These are phyloP conservation scores for Henricia sp. DNA, from an alignment of 53 echinoderm and acorn worm species.

Conservation along the genomic window DNA sequence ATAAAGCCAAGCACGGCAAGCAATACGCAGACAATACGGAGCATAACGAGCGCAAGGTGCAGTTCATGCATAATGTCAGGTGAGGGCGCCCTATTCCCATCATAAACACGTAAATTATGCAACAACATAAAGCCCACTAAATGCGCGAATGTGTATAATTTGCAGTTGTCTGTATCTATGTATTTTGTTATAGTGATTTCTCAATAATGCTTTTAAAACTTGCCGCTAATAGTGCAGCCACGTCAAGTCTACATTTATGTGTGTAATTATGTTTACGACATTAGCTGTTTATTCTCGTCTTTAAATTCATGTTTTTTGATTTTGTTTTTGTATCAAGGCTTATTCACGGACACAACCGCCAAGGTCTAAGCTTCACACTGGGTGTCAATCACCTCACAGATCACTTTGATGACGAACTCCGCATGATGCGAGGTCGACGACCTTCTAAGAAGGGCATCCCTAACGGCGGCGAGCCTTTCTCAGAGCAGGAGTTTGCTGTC, in stretches of 20 bases:
- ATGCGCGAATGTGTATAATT: too few species aligned
- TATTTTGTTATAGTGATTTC: too few species aligned
- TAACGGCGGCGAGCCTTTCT: constrained; percentile 75
- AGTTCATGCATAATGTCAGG: constrained; percentile 94
- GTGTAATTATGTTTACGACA: too few species aligned
- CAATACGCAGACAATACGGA: constrained; percentile 66
- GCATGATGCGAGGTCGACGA: constrained; percentile 77
- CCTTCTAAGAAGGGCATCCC: constrained; percentile 59
- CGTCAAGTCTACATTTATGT: too few species aligned
- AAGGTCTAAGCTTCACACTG: constrained; percentile 69
- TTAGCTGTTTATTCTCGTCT: not conserved
- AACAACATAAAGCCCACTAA: too few species aligned
- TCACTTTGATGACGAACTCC: constrained; percentile 66
- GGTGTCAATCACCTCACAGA: constrained; percentile 91
- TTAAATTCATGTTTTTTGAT: not conserved
- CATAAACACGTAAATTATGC: too few species aligned
- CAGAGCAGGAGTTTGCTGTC: constrained; percentile 33
- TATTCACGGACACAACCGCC: constrained; percentile 87
- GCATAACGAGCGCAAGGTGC: constrained; percentile 68
- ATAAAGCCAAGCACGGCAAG: constrained; percentile 74
- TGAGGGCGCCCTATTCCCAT: too few species aligned
- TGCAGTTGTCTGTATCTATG: too few species aligned
- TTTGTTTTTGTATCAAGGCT: constrained; percentile 70
- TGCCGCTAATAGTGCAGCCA: too few species aligned
- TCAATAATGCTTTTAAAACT: too few species aligned